Evolutionary conservation across 2,888 invertebrate species (phyloP), one percentile per base, ranked within the genome.

Genomic region (Trisateles emortualis): DNA sequence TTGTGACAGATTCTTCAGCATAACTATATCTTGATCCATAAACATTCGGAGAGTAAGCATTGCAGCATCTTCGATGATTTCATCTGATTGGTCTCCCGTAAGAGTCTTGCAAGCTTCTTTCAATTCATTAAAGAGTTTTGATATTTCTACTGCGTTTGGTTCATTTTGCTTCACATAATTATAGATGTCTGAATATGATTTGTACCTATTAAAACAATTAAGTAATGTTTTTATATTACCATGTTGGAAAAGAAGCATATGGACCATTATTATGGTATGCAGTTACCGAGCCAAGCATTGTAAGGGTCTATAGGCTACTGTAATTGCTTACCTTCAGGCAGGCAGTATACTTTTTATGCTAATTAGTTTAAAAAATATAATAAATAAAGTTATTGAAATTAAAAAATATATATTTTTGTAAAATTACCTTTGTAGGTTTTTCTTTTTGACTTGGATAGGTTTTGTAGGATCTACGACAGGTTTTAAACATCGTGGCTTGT

Each of bases 11-110:
- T 95, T 95, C 62, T 94, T 94, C 32, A 94, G 86, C 77, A 94
- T 93, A 6, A 96, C 89, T 45, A 94, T 86, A 44, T 93, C 93
- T 50, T 94, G 93, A 44, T 95, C 93, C 0, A 96, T 81, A 70
- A 96, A 94, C 76, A 95, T 84, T 66, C 94, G 88, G 1, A 96
- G 84, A 0, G 94, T 84, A 68, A 94, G 93, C 0, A 96, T 85
- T 0, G 94, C 81, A 0, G 95, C 94, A 81, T 95, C 95, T 68
- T 96, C 94, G 6, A 95, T 87, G 5, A 95, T 84, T 54, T 94
- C 93, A 59, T 93, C 84, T 29, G 94, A 70, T 62, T 94, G 94
- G 36, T 95, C 96, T 16, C 86, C 94, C 16, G 94, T 91, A 55
- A 94, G 79, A 42, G 87, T 72, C 58, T 83, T 86, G 44, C 90